Base-by-base conservation (phyloP, 2,113 vertebrate species). In the Nothocercus julius region DNA sequence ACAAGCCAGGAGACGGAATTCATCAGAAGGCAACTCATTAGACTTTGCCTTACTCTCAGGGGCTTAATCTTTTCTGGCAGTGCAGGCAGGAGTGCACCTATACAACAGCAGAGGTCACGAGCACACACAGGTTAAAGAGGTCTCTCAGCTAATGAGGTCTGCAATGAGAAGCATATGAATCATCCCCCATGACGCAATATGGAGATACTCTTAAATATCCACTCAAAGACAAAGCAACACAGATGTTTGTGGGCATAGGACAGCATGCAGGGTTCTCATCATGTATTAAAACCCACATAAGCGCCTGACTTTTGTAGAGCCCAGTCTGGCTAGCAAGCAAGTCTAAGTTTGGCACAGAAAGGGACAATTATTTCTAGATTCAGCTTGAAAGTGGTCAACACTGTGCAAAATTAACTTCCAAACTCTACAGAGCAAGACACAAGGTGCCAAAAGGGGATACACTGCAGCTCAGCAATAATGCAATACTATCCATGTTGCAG, bases 181-280 rank as follows among this genome's bases (percentile, higher is more conserved):
- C 27, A 17, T 16, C 36, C 22, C 16, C 15, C 61, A 7, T 25
- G 42, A 82, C 53, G 47, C 70, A 49, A 72, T 0, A 0, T 69
- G 13, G 62, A 28, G 25, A 66, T 25, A 20, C 6, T 47, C 24
- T 61, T 61, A 79, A 68, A 66, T 11, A 85, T 2, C 6, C 12
- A 34, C 66, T 51, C 63, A 82, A 77, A 77, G 47, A 30, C 34
- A 34, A 84, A 78, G n/a, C 59, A 67, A 66, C 62, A n/a, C 32
- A 76, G 47, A 5, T 56, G 53, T 81, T 53, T 53, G 18, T 47
- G 38, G 17, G 9, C 25, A 62, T 17, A 74, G 88, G 32, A 63
- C 61, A 63, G 25, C 22, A 63, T 38, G 34, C 22, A 36, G 25
- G 42, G 54, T 45, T 68, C 22, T 32, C 21, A 67, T 21, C 42